Percentiles rank a stretch among this genome's conserved stretches.
phyloP scores from a whole-genome alignment of 2,113 vertebrate genomes.

The Delphinapterus leucas region DNA sequence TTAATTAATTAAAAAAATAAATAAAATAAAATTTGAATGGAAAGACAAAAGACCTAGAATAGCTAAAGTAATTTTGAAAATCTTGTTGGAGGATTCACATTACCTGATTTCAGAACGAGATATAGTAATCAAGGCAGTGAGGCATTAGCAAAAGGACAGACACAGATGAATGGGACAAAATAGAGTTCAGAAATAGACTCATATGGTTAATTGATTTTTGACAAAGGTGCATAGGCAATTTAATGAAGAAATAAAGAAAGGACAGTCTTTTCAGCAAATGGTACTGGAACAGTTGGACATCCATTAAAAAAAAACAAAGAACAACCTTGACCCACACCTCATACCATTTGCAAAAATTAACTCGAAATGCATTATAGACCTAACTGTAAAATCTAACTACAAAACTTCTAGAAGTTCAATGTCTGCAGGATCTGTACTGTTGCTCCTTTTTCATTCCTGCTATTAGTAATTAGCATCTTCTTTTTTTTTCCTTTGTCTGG shows the following conservation, averaged over 20 bases:
- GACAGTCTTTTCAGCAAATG: background rate
- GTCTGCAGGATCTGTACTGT: background rate
- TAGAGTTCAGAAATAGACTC: background rate
- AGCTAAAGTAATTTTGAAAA: background rate
- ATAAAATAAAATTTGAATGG: background rate
- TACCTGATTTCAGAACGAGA: background rate
- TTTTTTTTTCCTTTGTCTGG: background rate
- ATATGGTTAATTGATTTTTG: background rate
- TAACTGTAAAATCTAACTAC: background rate
- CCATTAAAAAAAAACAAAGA: background rate
- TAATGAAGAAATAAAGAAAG: background rate
- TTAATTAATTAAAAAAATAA: no score
- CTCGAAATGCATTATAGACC: background rate
- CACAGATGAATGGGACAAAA: background rate
- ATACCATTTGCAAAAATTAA: background rate
- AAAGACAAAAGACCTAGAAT: background rate
- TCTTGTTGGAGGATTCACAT: background rate
- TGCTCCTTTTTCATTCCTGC: background rate
- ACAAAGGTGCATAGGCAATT: background rate
- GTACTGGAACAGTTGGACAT: background rate
- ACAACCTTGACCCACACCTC: background rate
- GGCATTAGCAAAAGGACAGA: background rate
- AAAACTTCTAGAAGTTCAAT: background rate
- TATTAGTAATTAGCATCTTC: background rate
- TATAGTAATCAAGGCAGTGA: background rate